Base-by-base conservation (phyloP, 2,888 invertebrate species). In the Rhagium mordax region DNA sequence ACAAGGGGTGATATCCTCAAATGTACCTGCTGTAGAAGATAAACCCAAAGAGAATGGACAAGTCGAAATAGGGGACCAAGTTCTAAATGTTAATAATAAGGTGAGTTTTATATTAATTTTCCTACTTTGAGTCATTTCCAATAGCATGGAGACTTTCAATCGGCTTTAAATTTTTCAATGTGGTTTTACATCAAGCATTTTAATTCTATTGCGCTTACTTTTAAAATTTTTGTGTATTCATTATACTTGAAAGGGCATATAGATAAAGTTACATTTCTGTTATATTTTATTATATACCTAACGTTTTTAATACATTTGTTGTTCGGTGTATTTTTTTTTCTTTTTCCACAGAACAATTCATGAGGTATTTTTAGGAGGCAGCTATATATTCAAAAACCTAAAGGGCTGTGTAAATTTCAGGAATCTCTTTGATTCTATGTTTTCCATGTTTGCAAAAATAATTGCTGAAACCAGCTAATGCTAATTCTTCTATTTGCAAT, bases 1-100 rank as follows among this genome's bases (percentile, higher is more conserved):
- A 90, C 93, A 94, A 83, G 91, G 92, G 82, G 90, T 84, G 82
- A 92, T 93, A 86, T 91, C 93, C 83, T 89, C 91, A 80, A 90
- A 89, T 85, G 89, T 88, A 86, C 86, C 88, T 85, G 86, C 88
- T 78, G 87, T 89, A 83, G 91, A 91, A 83, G 91, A 90, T 81
- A 93, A 92, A 89, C 93, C 94, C 80, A 94, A 94, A 88, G 95
- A 95, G 88, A 96, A 95, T 88, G 95, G 95, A 83, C 93, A 94
- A 80, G 90, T 92, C 72, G 90, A 90, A 79, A 88, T 88, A 79
- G 90, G 90, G 85, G 91, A 91, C 85, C 91, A 88, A 87, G 83
- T 85, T 76, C 82, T 79, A 74, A 86, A 83, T 83, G 80, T 81
- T 77, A 84, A 84, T 76, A 83, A 83, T 80, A 84, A 84, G 83